Conservation (phyloP, 2,888 invertebrate species). For the Sinhomidia bicolor region DNA sequence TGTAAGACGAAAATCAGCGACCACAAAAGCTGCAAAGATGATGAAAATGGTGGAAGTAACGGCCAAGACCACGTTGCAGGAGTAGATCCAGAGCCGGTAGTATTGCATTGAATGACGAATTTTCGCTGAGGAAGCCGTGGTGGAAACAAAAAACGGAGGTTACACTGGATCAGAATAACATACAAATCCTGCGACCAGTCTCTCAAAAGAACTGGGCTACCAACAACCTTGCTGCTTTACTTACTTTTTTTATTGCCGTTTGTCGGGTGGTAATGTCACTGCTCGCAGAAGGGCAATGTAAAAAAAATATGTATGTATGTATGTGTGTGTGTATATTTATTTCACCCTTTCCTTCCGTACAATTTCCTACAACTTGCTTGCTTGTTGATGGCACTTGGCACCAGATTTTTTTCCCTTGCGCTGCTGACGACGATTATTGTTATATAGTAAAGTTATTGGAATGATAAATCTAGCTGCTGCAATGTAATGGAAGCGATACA, state of each 20-base stretch:
- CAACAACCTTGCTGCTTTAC: too few species aligned
- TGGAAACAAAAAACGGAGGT: conserved; percentile 61
- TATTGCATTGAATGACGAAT: conserved; percentile 78
- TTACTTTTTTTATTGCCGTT: background rate
- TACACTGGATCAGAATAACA: conserved; percentile 34
- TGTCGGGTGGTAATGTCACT: too few species aligned
- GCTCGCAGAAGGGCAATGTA: conserved; percentile 6
- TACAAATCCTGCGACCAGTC: background rate
- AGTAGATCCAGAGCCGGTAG: conserved; percentile 85
- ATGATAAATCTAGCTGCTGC: background rate
- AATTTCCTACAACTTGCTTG: conserved; percentile 42
- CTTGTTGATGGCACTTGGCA: conserved; percentile 63
- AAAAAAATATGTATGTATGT: too few species aligned
- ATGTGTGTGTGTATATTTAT: conserved; percentile 52
- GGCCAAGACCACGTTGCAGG: conserved; percentile 93
- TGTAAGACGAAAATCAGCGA: conserved; percentile 82
- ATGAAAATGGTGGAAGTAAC: conserved; percentile 91
- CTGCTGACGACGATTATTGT: conserved; percentile 11
- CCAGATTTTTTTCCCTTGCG: background rate
- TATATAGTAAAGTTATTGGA: background rate
- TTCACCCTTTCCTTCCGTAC: conserved; percentile 47
- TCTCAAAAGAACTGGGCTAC: conserved; percentile 7
- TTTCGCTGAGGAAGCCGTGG: conserved; percentile 69
- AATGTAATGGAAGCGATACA: background rate
- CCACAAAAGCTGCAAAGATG: conserved; percentile 86